phyloP scores from a whole-genome alignment of 2,113 vertebrate species.

The Halcyon malimbica region DNA sequence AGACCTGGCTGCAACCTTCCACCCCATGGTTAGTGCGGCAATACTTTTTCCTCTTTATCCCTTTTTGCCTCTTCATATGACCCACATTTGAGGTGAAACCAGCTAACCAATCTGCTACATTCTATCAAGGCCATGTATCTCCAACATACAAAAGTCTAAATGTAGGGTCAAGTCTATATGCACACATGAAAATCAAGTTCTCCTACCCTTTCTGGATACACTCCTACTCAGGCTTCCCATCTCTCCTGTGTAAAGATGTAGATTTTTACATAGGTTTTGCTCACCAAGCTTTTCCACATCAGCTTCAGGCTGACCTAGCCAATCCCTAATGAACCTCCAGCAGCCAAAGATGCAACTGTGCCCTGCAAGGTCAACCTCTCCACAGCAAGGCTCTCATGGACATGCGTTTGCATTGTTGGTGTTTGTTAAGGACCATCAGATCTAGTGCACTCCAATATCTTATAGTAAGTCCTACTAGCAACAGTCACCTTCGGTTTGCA shows the following conservation, averaged over 20 bases:
- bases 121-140: background rate
- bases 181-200: background rate
- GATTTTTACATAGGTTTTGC: background rate
- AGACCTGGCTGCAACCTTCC: background rate
- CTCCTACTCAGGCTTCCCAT: background rate
- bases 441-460: background rate
- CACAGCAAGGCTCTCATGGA: background rate
- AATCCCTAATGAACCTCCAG: background rate
- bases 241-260: background rate
- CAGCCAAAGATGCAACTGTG: background rate
- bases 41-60: background rate
- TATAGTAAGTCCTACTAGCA: background rate
- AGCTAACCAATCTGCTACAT: background rate
- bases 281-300: background rate
- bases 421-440: background rate
- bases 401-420: background rate
- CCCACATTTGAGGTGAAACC: background rate
- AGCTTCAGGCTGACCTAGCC: background rate
- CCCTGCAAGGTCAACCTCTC: background rate
- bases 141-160: background rate
- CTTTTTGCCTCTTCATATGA: background rate
- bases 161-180: background rate
- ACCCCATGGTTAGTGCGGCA: background rate
- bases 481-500: background rate
- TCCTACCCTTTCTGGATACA: background rate